These are phyloP conservation scores for Gymnopithys bicolor DNA, from an alignment of 2,797 vertebrate species.

Conservation along the genomic window DNA sequence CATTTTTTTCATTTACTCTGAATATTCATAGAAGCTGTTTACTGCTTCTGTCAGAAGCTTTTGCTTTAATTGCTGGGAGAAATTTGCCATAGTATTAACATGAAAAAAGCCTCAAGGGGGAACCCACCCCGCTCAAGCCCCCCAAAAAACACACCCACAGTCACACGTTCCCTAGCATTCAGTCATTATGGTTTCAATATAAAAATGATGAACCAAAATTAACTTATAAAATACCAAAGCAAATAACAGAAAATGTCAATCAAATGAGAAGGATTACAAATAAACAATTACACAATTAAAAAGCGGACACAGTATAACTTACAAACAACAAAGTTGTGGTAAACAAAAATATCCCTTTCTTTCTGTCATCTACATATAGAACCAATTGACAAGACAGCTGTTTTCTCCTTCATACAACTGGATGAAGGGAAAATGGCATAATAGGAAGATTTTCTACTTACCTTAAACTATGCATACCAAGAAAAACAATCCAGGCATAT, in stretches of 20 bases:
- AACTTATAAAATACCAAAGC: background rate
- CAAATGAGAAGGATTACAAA: background rate
- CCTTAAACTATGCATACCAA: background rate
- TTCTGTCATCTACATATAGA: background rate
- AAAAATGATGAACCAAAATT: background rate
- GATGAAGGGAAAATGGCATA: background rate
- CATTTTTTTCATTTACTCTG: background rate
- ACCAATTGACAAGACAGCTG: background rate
- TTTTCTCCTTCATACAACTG: background rate
- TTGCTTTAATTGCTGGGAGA: background rate
- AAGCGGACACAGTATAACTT: background rate
- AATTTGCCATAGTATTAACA: background rate
- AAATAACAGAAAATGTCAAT: background rate
- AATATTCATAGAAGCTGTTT: background rate
- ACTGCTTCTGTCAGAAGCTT: background rate
- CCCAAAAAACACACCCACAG: background rate
- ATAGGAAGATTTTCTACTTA: background rate
- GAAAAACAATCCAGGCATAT: background rate
- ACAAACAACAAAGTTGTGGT: rapidly evolving
- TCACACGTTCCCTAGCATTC: background rate
- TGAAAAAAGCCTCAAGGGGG: background rate
- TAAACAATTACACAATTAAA: background rate
- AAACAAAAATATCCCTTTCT: background rate
- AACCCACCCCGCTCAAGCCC: background rate
- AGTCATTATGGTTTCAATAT: background rate